Evolutionary conservation across 2,888 invertebrate genomes (phyloP).

Genomic region (Danaus chrysippus): DNA sequence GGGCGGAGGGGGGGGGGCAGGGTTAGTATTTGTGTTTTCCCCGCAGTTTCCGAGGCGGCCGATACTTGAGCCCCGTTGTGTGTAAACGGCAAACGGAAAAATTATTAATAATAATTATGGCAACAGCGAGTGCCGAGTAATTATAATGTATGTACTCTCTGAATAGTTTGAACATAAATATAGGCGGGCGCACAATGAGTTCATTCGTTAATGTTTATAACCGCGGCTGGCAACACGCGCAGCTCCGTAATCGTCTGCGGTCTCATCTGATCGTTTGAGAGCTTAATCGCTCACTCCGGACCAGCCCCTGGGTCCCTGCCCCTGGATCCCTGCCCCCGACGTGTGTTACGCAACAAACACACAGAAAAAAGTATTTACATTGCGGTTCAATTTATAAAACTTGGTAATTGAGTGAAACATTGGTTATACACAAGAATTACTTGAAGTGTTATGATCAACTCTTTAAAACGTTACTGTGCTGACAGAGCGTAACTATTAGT

Average conservation of each 20-base stretch:
- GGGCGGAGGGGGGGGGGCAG: constrained; percentile 33
- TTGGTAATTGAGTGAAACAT: too few species aligned
- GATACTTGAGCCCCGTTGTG: constrained; percentile 53
- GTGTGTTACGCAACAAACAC: constrained; percentile 2
- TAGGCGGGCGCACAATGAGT: constrained; percentile 6
- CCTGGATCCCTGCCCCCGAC: neutral
- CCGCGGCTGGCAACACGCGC: neutral
- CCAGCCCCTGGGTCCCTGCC: neutral
- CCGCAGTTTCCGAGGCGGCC: constrained; percentile 55
- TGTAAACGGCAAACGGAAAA: constrained; percentile 57
- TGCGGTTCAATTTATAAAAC: too few species aligned
- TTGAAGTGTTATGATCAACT: too few species aligned
- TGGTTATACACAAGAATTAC: too few species aligned
- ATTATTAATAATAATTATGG: constrained; percentile 68
- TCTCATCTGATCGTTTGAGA: constrained; percentile 17
- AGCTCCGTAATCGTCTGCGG: constrained; percentile 8
- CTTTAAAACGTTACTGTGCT: too few species aligned
- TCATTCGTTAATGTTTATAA: constrained; percentile 9
- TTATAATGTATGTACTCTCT: constrained; percentile 37
- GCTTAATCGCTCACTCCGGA: constrained; percentile 12
- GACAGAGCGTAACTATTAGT: too few species aligned
- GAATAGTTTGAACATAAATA: constrained; percentile 10
- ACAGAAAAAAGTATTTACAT: too few species aligned
- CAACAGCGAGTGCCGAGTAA: constrained; percentile 36
- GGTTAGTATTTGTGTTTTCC: constrained; percentile 64